phyloP scores from a whole-genome alignment of 2,797 vertebrate genomes.

The Coilia nasus region DNA sequence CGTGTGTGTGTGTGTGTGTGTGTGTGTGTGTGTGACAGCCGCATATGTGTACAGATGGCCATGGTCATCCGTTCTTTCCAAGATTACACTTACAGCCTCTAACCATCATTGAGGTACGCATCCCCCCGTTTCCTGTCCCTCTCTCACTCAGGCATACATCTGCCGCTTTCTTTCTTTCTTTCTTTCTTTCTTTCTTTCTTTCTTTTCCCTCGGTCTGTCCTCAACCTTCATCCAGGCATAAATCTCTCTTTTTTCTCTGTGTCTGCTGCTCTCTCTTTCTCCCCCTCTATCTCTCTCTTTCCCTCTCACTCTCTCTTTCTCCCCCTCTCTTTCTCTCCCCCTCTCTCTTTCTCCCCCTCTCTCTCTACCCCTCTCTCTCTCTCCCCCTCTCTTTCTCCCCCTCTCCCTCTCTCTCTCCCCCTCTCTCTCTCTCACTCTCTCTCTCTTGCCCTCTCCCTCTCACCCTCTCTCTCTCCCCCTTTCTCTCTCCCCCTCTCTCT shows the following conservation, averaged over 20 bases:
- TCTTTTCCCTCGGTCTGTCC: not conserved
- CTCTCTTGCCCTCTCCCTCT: no score
- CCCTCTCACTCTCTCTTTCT: not conserved
- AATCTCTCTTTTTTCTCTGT: not conserved
- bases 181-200: no score
- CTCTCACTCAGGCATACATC: no score
- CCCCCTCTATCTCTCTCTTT: not conserved
- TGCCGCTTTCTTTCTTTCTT: no score
- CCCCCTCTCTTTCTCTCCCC: not conserved
- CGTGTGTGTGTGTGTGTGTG: not conserved
- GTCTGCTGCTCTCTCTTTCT: not conserved
- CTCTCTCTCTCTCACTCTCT: no score
- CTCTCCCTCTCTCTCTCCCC: not conserved
- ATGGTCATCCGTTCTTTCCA: slow-evolving; percentile 72
- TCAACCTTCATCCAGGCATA: not conserved
- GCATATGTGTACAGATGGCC: slow-evolving; percentile 72
- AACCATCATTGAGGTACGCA: slow-evolving; percentile 68
- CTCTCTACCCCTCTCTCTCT: not conserved
- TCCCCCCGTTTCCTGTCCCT: not conserved
- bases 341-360: not conserved
- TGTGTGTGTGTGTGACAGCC: not conserved
- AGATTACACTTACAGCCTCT: slow-evolving; percentile 75
- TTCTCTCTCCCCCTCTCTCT: no score
- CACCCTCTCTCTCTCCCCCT: no score
- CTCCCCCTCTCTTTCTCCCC: not conserved